Evolutionary conservation across 2,888 invertebrate genomes (phyloP).

Genomic region (Strigamia crassipes): DNA sequence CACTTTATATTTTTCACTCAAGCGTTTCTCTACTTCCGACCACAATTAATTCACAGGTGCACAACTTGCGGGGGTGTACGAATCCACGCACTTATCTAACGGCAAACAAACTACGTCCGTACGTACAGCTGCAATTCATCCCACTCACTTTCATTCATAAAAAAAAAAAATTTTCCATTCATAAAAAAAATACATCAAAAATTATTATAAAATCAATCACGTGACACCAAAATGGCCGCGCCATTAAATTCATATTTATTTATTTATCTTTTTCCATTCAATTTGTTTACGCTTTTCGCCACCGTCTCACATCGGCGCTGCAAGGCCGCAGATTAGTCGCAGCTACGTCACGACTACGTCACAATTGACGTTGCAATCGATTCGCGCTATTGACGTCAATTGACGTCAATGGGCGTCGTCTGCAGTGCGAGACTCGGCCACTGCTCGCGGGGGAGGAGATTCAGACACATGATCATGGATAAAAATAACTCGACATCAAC

Average conservation of each 20-base stretch:
- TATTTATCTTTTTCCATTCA: background rate
- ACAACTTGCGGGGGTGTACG: background rate
- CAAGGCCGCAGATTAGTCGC: background rate
- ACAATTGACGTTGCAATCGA: conserved; percentile 23
- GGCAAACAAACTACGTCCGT: background rate
- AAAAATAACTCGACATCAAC: conserved; percentile 28
- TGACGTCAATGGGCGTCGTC: conserved; percentile 37
- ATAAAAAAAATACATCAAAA: background rate
- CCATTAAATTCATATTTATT: no score
- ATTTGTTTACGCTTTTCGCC: background rate
- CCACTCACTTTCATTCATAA: conserved; percentile 13
- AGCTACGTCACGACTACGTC: conserved; percentile 1
- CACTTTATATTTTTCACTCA: no score
- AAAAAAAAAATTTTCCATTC: background rate
- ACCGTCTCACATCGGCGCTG: background rate
- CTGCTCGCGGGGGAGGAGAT: conserved; percentile 24
- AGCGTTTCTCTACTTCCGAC: no score
- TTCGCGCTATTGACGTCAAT: background rate
- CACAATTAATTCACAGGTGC: no score
- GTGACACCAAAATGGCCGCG: background rate
- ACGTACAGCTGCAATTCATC: background rate
- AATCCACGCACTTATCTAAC: background rate
- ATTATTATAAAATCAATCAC: no score
- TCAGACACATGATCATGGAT: conserved; percentile 33
- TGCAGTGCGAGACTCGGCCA: conserved; percentile 18